Percentiles rank a stretch among this genome's conserved stretches.
These are phyloP conservation scores for Microtus montanus DNA, from an alignment of 2,113 vertebrate species.

Conservation along the genomic window DNA sequence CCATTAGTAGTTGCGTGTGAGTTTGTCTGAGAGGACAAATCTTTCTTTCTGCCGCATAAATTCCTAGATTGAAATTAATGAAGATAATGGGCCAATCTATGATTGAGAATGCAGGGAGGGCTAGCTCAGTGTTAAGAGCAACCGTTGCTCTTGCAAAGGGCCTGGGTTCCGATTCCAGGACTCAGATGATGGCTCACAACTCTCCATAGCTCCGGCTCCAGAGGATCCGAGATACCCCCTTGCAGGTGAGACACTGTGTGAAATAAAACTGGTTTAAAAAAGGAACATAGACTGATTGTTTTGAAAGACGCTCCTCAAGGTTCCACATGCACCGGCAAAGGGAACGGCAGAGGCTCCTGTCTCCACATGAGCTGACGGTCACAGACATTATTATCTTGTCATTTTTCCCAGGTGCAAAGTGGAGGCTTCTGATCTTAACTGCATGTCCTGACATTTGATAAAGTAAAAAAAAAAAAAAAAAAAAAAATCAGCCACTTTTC, in stretches of 20 bases:
- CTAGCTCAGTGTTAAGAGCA: background rate
- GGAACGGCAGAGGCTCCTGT: fast-evolving
- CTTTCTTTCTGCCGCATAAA: background rate
- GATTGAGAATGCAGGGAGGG: background rate
- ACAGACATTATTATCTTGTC: background rate
- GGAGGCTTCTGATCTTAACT: background rate
- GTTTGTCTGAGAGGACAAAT: background rate
- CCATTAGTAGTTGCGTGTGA: background rate
- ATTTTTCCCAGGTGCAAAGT: background rate
- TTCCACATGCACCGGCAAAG: background rate
- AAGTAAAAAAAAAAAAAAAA: background rate
- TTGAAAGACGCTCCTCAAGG: background rate
- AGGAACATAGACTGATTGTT: background rate
- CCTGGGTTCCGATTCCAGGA: background rate
- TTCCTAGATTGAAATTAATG: background rate
- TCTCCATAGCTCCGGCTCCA: background rate
- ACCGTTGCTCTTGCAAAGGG: background rate
- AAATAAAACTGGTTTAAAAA: background rate
- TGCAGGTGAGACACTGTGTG: no score
- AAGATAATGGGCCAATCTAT: background rate
- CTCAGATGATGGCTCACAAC: background rate
- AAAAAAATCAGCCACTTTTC: background rate
- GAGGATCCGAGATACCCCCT: background rate
- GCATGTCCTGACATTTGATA: background rate
- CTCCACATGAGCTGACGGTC: background rate